These are phyloP conservation scores for Lasioglossum leucozonium DNA, from an alignment of 2,888 invertebrate species.

Conservation along the genomic window DNA sequence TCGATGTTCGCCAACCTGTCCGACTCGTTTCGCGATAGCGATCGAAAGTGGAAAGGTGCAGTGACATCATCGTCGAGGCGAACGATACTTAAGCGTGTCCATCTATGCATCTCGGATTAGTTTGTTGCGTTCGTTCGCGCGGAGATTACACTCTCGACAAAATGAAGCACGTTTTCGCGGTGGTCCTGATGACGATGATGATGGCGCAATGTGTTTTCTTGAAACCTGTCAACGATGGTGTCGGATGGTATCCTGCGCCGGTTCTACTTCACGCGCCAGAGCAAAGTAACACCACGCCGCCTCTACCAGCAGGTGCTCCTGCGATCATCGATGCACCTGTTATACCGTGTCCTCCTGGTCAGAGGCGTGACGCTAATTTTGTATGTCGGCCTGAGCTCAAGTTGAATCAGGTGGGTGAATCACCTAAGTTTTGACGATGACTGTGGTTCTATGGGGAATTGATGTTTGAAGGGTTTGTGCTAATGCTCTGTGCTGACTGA, in stretches of 20 bases:
- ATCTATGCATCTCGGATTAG: background rate
- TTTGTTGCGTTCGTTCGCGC: background rate
- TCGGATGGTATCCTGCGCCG: no score
- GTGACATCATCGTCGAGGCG: background rate
- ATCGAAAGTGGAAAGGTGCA: background rate
- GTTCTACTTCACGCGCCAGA: no score
- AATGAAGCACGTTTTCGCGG: no score
- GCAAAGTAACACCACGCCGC: no score
- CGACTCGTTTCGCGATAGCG: background rate
- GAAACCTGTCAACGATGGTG: no score
- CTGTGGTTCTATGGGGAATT: background rate
- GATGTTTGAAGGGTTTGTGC: background rate
- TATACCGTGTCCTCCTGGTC: background rate
- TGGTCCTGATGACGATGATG: no score
- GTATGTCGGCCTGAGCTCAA: background rate
- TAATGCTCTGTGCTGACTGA: background rate
- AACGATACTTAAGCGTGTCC: background rate
- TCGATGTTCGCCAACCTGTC: background rate
- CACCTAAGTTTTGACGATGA: background rate
- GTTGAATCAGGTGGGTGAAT: background rate
- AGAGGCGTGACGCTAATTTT: background rate
- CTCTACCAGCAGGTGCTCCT: no score
- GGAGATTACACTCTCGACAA: background rate
- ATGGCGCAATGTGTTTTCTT: no score
- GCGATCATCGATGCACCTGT: background rate